These are phyloP conservation scores for Zhuqinia jingwanae DNA, from an alignment of 2,888 invertebrate genomes.

Conservation along the genomic window DNA sequence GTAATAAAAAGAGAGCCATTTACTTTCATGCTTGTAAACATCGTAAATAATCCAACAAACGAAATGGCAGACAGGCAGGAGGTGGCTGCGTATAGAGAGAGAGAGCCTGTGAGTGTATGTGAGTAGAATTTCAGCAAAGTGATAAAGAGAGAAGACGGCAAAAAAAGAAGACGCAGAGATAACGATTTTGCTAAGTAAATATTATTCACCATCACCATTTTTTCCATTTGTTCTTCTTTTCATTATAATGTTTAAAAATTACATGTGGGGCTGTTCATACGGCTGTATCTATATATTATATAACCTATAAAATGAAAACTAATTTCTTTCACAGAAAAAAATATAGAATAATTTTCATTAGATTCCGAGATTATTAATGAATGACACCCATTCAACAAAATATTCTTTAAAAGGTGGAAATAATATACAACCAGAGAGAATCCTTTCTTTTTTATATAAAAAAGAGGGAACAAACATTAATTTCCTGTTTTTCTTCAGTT, in stretches of 20 bases:
- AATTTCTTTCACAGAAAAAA: too few species aligned
- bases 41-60: constrained; percentile 54
- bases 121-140: too few species aligned
- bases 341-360: background rate
- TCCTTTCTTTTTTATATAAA: constrained; percentile 26
- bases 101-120: background rate
- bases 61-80: background rate
- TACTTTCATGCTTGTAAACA: constrained; percentile 51
- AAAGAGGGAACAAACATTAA: background rate
- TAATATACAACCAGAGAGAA: too few species aligned
- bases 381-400: background rate
- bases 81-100: background rate
- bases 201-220: too few species aligned
- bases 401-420: background rate
- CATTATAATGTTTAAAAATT: too few species aligned
- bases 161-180: too few species aligned
- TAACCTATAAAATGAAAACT: too few species aligned
- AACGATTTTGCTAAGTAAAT: constrained; percentile 39
- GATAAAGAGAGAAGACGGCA: too few species aligned
- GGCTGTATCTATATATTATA: too few species aligned
- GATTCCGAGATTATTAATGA: background rate
- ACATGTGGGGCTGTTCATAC: too few species aligned
- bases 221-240: too few species aligned
- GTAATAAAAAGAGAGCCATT: constrained; percentile 46
- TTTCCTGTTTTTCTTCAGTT: constrained; percentile 26